Evolutionary conservation across 2,113 vertebrate genomes (phyloP), one percentile per base, ranked within the genome.

Genomic region (Ranitomeya variabilis): DNA sequence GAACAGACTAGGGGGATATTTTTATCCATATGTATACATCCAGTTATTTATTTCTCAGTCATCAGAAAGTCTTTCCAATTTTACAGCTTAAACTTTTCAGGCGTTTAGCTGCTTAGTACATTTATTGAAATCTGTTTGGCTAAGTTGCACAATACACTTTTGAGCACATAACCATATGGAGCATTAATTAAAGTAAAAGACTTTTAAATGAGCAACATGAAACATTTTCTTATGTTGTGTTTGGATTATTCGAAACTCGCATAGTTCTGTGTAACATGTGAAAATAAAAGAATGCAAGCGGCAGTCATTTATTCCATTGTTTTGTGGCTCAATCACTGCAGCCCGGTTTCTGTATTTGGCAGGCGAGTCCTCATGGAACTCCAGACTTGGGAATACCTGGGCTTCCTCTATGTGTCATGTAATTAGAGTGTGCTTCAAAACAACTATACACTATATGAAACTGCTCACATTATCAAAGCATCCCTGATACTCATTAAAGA

Each of bases 111-210:
- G 26, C 26, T 81, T 74, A 23, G 86, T n/a, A 60, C 64, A 69
- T 80, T 81, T 69, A 87, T 81, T 81, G 37, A 71, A 82, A 87
- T 60, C 31, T 14, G 79, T 88, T 74, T 74, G 86, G 78, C 86
- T 83, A 64, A 60, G 80, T 37, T 82, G 37, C 86, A 88, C 79
- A 73, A 60, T 88, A 83, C 86, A 74, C 66, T 64, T 83, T 88
- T 64, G 10, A 81, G 69, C 55, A 81, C 54, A 77, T 76, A 88
- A 64, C 87, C 87, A 88, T 83, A 88, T 83, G 87, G 87, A 83
- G n/a, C 80, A 78, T 84, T 89, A 84, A 78, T 89, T 89, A 67
- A 82, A 88, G 67, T 89, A 83, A 88, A 88, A 77, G 80, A 52
- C 87, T 83, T 64, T 69, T 83, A 89, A 89, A 84, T 78, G 69